These are phyloP conservation scores for Heliconius hewitsoni DNA, from an alignment of 1,140 invertebrate species.

Conservation along the genomic window DNA sequence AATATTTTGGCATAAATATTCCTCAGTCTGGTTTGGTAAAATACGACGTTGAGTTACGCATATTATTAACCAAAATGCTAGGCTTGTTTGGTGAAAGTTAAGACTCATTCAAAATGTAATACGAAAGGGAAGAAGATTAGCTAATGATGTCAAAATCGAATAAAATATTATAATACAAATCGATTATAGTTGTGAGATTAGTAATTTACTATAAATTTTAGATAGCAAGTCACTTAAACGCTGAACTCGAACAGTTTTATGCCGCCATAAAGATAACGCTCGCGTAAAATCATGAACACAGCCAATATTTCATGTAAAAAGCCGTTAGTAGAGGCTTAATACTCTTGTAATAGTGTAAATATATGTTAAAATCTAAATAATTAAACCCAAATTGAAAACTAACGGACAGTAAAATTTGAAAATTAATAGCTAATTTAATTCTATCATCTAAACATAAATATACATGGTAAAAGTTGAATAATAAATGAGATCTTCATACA, in stretches of 20 bases:
- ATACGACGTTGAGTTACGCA: too few species aligned
- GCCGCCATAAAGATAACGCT: neutral
- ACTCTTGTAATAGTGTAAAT: neutral
- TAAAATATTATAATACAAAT: neutral
- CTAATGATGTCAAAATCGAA: neutral
- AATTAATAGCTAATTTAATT: neutral
- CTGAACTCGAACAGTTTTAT: slow-evolving; percentile 5
- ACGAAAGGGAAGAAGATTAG: neutral
- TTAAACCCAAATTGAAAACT: neutral
- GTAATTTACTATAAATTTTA: slow-evolving; percentile 1
- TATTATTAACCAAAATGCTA: too few species aligned
- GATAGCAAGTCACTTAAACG: slow-evolving; percentile 10
- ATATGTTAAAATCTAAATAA: neutral
- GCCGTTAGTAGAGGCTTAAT: neutral
- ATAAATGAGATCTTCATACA: too few species aligned
- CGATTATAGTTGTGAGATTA: neutral
- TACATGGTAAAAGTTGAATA: neutral
- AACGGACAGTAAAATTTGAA: neutral
- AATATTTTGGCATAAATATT: too few species aligned
- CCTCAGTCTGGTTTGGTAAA: too few species aligned
- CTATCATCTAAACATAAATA: neutral
- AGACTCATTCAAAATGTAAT: too few species aligned
- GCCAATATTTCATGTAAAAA: neutral
- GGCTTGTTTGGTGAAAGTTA: too few species aligned
- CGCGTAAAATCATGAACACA: neutral